These are phyloP conservation scores for Typhlomys cinereus DNA, from an alignment of 2,113 vertebrate genomes.

Conservation along the genomic window DNA sequence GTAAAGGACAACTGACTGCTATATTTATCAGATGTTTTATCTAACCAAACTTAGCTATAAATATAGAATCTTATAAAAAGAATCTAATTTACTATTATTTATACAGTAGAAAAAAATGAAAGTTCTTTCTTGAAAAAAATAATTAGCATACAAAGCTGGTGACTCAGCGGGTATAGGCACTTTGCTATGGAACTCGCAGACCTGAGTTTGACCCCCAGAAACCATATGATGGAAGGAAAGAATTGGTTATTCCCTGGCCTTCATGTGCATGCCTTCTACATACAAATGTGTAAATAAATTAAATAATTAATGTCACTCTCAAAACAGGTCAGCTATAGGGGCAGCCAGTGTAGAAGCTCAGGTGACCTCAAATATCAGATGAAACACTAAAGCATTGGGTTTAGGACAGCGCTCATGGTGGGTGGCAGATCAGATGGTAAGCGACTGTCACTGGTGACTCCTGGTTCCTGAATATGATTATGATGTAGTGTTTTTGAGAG, in stretches of 20 bases:
- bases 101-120: conserved; percentile 95
- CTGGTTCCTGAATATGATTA: neutral
- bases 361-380: neutral
- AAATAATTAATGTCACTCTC: neutral
- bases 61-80: conserved; percentile 95
- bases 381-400: neutral
- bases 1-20: conserved; percentile 88
- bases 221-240: no score
- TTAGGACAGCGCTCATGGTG: no score
- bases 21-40: conserved; percentile 87
- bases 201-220: no score
- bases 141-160: no score
- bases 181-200: no score
- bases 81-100: conserved; percentile 92
- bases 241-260: no score
- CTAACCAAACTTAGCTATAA: conserved; percentile 92
- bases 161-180: no score
- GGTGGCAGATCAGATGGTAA: no score
- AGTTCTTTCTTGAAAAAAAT: conserved; percentile 84
- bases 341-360: neutral
- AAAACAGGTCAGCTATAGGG: neutral
- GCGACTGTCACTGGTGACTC: neutral
- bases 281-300: no score
- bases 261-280: no score
- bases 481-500: neutral